phyloP scores from a whole-genome alignment of 2,888 invertebrate genomes.

The Nycteola revayana region DNA sequence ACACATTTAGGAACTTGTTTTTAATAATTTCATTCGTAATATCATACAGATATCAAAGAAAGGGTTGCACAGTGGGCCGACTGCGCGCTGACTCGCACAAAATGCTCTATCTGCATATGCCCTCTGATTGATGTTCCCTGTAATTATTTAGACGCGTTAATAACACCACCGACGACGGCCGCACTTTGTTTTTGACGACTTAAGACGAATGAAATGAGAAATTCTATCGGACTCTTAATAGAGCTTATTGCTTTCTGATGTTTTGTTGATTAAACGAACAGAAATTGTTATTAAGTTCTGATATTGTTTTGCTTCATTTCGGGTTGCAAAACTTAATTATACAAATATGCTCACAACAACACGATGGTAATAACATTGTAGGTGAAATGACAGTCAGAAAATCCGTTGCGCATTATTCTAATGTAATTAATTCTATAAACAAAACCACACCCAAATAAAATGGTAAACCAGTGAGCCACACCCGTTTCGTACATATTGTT shows the following conservation, averaged over 20 bases:
- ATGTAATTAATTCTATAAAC: constrained; percentile 50
- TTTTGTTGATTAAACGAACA: constrained; percentile 76
- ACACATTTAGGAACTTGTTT: constrained; percentile 47
- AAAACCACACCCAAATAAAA: constrained; percentile 65
- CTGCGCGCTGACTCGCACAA: constrained; percentile 78
- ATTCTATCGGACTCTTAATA: constrained; percentile 77
- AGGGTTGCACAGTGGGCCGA: constrained; percentile 77
- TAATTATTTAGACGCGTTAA: constrained; percentile 82
- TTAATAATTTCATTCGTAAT: constrained; percentile 73
- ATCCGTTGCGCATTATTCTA: constrained; percentile 40
- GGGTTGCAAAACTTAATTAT: constrained; percentile 51
- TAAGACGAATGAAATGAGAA: constrained; percentile 81
- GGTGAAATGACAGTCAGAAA: constrained; percentile 25
- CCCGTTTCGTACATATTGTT: constrained; percentile 66
- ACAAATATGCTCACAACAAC: neutral
- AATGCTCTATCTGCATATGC: constrained; percentile 78
- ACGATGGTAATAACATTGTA: constrained; percentile 3
- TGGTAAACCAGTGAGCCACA: constrained; percentile 65
- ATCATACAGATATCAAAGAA: constrained; percentile 78
- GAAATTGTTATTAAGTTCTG: constrained; percentile 57
- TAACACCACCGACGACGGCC: constrained; percentile 77
- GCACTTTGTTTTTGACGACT: constrained; percentile 80
- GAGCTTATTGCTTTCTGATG: constrained; percentile 75
- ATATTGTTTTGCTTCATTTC: constrained; percentile 46
- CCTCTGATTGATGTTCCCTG: constrained; percentile 80